These are phyloP conservation scores for Macrochelys suwanniensis DNA, from an alignment of 2,797 vertebrate species.

Conservation along the genomic window DNA sequence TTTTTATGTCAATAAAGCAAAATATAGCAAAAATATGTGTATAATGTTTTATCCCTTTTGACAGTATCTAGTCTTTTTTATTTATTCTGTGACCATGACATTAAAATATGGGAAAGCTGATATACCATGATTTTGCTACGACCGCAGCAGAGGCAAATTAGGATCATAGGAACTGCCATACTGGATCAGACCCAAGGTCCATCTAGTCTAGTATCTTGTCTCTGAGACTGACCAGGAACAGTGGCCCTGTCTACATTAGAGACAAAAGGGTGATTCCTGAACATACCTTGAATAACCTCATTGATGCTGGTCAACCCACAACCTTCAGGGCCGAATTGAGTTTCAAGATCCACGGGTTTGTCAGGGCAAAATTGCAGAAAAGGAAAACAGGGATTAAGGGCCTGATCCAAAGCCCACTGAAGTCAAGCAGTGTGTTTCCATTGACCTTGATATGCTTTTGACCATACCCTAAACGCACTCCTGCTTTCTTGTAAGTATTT, in stretches of 20 bases:
- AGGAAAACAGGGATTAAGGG: accelerated
- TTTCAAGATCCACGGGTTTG: not conserved
- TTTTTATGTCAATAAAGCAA: constrained; percentile 47
- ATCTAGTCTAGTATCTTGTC: not conserved
- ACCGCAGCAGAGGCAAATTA: constrained; percentile 27
- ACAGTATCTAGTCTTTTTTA: not conserved
- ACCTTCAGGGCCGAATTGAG: not conserved
- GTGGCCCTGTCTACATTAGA: not conserved
- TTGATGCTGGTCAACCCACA: not conserved
- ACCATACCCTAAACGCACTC: not conserved
- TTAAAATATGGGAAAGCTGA: constrained; percentile 28
- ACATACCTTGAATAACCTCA: not conserved
- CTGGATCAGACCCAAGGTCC: not conserved
- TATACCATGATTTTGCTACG: constrained; percentile 26
- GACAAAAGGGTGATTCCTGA: not conserved
- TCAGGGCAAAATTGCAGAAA: not conserved
- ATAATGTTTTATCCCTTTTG: not conserved
- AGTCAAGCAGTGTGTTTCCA: not conserved
- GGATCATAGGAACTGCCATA: not conserved
- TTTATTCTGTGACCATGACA: constrained; percentile 29
- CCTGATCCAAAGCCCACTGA: not conserved
- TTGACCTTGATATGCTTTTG: not conserved
- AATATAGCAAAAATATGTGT: not conserved
- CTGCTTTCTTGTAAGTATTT: not conserved
- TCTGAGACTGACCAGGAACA: not conserved